Base-by-base conservation (phyloP, 2,888 invertebrate genomes). In the Physocephala rufipes region DNA sequence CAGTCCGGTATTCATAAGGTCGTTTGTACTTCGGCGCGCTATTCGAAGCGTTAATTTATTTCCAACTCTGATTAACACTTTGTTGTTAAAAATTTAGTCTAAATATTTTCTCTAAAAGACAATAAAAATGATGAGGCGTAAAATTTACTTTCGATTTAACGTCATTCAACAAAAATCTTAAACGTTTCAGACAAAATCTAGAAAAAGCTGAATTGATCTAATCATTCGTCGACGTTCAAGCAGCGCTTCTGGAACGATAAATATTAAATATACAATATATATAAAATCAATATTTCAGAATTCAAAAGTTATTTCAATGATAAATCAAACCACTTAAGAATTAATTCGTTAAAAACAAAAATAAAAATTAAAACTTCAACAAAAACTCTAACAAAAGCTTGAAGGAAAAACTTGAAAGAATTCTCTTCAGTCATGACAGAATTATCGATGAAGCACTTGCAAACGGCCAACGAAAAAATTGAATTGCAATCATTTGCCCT, bases 401-500 rank as follows among this genome's bases (percentile, higher is more conserved):
- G 45, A 45, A 45, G 45, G 15, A 45, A 15, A 45, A 36, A 68
- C 24, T 47, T 15, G 47, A 51, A 45, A 61, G 72, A 72, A 67
- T 59, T 70, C 47, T 73, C 36, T 36, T 36, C 36, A 30, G 28
- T 26, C 58, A 75, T 75, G 75, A 9, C 67, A 47, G 68, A 71
- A 30, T 62, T 24, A 16, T 47, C 58, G 65, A 70, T 45, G 55
- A 47, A 36, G 45, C 24, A 51, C 24, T 64, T 66, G 67, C 36
- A 36, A 9, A 79, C 76, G 71, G 74, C 76, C 36, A 76, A 76
- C 7, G 82, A 82, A 68, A 79, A 78, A 67, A 74, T 84, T 15
- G 82, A 82, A 70, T 53, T 82, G 51, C 80, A 79, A 59, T 75
- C 79, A n/a, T 79, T 83, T 43, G 79, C 78, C 59, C 77, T 84